Base-by-base conservation (phyloP, 2,113 vertebrate genomes). In the Orycteropus afer region DNA sequence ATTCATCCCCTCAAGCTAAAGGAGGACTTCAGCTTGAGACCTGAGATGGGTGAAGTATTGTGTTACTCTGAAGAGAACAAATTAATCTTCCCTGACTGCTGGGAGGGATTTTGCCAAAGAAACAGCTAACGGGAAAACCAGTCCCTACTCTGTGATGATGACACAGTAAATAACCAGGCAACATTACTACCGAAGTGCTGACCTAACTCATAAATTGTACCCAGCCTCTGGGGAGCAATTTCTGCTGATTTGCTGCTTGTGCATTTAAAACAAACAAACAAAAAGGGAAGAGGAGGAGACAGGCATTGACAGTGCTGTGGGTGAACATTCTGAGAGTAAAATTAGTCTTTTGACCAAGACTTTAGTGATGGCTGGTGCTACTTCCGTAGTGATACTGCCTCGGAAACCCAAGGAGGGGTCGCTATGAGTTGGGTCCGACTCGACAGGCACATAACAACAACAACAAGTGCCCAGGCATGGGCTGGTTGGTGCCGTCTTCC, bases 31-130 rank as follows among this genome's bases (percentile, higher is more conserved):
- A 88, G 91, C 79, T 57, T 80, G 94, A 37, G 86, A 90, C 89
- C 74, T 6, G 40, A 93, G 95, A 94, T 94, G 89, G 88, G 83
- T 91, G 42, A 94, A 96, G 94, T 95, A 97, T 96, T 96, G 69
- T 78, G 59, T 97, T 96, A 97, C 96, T 94, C 76, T 79, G 51
- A 93, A 93, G 94, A 97, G 94, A 97, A 93, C 95, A 95, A 96
- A 97, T 97, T 97, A 97, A 97, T 97, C 97, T 96, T 96, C 93
- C 77, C 79, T 97, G 96, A 94, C 96, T 96, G 89, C 93, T 93
- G 55, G 91, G 96, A 95, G 89, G 67, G 96, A 91, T 93, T 97
- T 91, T 97, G 94, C 94, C 94, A 95, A 94, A 97, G 89, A 83
- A 94, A 78, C 71, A 85, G 87, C 93, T 97, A 96, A 96, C 65